phyloP scores from a whole-genome alignment of 2,888 invertebrate genomes.

The Aspidiotus rigidus region DNA sequence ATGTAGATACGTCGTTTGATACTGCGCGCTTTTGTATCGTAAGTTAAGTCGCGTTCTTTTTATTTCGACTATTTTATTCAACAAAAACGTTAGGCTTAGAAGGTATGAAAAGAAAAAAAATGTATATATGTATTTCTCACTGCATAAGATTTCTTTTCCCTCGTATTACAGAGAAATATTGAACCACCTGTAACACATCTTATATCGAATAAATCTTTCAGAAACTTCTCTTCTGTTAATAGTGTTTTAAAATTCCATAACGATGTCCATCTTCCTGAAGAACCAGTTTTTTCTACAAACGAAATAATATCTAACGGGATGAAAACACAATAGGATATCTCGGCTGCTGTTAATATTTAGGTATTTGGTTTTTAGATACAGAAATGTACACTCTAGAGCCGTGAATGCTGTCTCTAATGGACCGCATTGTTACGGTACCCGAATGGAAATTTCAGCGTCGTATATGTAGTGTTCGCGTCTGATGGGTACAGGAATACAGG shows the following conservation, averaged over 20 bases:
- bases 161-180: constrained; percentile 9
- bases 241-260: constrained; percentile 34
- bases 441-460: constrained; percentile 19
- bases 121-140: neutral
- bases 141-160: neutral
- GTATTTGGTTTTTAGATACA: constrained; percentile 26
- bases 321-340: constrained; percentile 33
- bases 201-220: constrained; percentile 32
- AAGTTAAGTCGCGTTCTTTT: too few relatives aligned
- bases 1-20: too few relatives aligned
- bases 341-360: constrained; percentile 32
- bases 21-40: too few relatives aligned
- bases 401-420: constrained; percentile 32
- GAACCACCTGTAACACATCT: constrained; percentile 33
- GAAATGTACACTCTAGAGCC: constrained; percentile 6
- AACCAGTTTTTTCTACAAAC: constrained; percentile 28
- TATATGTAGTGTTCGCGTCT: constrained; percentile 2
- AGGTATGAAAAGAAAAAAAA: neutral
- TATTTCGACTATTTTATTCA: too few relatives aligned
- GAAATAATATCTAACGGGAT: constrained; percentile 30
- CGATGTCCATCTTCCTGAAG: constrained; percentile 31
- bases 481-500: constrained; percentile 14
- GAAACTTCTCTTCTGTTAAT: constrained; percentile 32
- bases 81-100: too few relatives aligned
- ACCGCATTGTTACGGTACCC: constrained; percentile 30